Percentiles rank a stretch among this genome's conserved stretches.
Evolutionary conservation across 2,888 invertebrate genomes (phyloP).

Genomic region (Peribatodes rhomboidaria): DNA sequence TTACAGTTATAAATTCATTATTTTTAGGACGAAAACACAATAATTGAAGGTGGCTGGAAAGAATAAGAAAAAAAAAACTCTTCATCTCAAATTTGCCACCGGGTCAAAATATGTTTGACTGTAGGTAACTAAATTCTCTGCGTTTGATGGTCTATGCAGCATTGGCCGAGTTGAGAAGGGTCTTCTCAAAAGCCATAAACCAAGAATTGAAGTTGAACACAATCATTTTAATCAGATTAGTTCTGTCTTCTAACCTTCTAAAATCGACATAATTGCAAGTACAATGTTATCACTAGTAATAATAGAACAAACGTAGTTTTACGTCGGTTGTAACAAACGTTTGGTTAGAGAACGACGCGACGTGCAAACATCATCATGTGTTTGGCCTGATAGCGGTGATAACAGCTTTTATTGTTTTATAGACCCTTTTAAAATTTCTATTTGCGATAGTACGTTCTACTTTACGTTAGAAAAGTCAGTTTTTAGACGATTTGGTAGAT

Average conservation of each 20-base stretch:
- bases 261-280: constrained; percentile 41
- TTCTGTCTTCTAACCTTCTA: not conserved
- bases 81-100: no score
- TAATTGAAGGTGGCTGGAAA: no score
- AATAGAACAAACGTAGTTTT: constrained; percentile 59
- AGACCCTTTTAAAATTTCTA: constrained; percentile 73
- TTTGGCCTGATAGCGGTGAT: constrained; percentile 61
- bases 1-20: no score
- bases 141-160: no score
- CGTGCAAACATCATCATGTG: constrained; percentile 32
- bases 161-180: no score
- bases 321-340: constrained; percentile 78
- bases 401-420: constrained; percentile 84
- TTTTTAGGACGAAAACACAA: no score
- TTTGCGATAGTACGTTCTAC: constrained; percentile 30
- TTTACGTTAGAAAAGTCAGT: not conserved
- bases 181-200: no score
- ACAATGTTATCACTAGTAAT: constrained; percentile 65
- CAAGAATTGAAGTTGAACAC: no score
- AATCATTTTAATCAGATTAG: not conserved
- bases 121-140: no score
- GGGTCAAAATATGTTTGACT: no score
- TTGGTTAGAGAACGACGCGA: constrained; percentile 59
- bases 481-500: not conserved
- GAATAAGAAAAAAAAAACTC: no score